Evolutionary conservation across 2,113 vertebrate species (phyloP), one percentile per base, ranked within the genome.

Genomic region (Triplophysa dalaica): DNA sequence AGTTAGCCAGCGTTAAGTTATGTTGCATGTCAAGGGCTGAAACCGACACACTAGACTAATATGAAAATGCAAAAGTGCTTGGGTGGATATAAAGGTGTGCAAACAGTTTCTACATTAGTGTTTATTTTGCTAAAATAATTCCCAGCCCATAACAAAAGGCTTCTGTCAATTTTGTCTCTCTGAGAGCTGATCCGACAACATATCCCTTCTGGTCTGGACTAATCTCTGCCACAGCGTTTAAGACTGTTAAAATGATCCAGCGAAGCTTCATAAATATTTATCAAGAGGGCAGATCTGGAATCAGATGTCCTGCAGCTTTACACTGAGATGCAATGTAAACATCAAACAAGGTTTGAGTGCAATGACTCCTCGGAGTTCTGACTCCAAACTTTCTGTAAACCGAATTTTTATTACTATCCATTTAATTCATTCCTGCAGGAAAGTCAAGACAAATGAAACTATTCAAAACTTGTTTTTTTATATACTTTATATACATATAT

Each of bases 231-330:
- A 41, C 48, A 70, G 19, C 19, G 24, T 33, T 70, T 10, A 54
- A 70, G 16, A 70, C 7, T 2, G 29, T 29, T 73, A 60, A 73
- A 73, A 33, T 60, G 54, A 74, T 21, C 54, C 33, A 74, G 54
- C 43, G 33, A 74, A 4, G 26, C 70, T 43, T 61, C 70, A 74
- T 74, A 22, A 74, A 74, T 61, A 74, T 74, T 74, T 43, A 61
- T 54, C 12, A 11, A 72, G n/a, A 8, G 12, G 54, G 54, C n/a
- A 16, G n/a, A 73, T 43, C 52, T 41, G 70, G 70, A 74, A 60
- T 73, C 52, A 60, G 33, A 41, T 73, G 58, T 43, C 54, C 13
- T 10, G 13, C 41, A 43, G 33, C 50, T 56, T 56, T 58, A 58
- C 11, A 22, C 50, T n/a, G 17, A 38, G 26, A 56, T 29, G 24